phyloP scores from a whole-genome alignment of 2,113 vertebrate species.

The Okapia johnstoni region DNA sequence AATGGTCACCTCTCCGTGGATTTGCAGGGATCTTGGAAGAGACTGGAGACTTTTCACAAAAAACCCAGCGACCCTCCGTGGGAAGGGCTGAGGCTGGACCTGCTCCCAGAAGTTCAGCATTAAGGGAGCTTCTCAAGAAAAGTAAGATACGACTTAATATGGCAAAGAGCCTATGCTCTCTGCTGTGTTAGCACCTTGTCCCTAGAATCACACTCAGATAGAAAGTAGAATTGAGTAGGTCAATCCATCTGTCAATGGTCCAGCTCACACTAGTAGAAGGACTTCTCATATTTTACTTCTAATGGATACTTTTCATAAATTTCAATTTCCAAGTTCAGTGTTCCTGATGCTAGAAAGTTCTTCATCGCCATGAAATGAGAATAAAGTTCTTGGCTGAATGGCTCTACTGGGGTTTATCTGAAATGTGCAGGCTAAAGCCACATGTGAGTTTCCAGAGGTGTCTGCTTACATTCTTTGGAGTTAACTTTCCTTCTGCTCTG shows the following conservation, averaged over 20 bases:
- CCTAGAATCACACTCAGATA: background rate
- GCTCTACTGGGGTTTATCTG: background rate
- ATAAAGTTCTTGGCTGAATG: background rate
- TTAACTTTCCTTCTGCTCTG: background rate
- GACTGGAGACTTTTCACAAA: background rate
- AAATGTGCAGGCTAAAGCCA: background rate
- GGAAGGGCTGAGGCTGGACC: background rate
- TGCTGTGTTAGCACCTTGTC: background rate
- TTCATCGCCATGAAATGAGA: background rate
- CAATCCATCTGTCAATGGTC: background rate
- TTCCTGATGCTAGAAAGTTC: background rate
- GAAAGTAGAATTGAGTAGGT: background rate
- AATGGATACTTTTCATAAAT: background rate
- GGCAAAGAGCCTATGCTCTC: background rate
- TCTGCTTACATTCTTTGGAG: background rate
- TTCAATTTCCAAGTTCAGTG: background rate
- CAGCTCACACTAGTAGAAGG: background rate
- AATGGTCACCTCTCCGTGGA: background rate
- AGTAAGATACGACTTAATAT: background rate
- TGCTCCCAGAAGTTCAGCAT: background rate
- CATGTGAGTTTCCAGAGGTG: background rate
- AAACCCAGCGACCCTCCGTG: rapidly evolving
- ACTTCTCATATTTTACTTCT: background rate
- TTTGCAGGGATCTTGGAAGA: background rate
- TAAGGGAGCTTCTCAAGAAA: background rate